Evolutionary conservation across 2,888 invertebrate genomes (phyloP).

Genomic region (Cenopis cana): DNA sequence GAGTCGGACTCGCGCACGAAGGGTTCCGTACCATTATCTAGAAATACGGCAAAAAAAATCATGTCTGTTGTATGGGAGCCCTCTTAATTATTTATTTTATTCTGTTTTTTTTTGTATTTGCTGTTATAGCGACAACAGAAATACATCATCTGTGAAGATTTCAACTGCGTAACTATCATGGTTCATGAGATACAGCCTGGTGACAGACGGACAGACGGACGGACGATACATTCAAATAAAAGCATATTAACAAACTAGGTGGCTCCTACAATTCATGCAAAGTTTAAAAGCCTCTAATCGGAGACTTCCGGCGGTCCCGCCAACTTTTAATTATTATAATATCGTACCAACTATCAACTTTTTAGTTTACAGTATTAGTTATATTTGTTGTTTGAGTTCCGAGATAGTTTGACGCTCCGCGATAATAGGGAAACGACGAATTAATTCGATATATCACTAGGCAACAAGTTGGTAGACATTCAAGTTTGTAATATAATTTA

Average conservation of each 20-base stretch:
- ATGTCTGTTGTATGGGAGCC: no score
- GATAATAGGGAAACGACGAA: slow-evolving; percentile 11
- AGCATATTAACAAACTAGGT: background rate
- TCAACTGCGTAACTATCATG: no score
- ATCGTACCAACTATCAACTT: no score
- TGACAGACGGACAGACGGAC: no score
- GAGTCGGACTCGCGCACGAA: no score
- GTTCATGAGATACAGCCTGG: no score
- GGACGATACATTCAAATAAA: slow-evolving; percentile 9
- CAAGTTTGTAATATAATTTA: background rate
- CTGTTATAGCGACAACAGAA: no score
- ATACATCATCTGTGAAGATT: no score
- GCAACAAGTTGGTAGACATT: background rate
- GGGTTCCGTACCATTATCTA: no score
- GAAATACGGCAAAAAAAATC: no score
- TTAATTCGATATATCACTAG: slow-evolving; percentile 15
- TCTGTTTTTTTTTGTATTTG: no score
- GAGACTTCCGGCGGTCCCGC: background rate
- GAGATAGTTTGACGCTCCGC: slow-evolving; percentile 12
- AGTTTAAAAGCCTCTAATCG: slow-evolving; percentile 30
- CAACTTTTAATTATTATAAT: slow-evolving; percentile 37
- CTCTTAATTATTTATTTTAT: no score
- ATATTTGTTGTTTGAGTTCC: slow-evolving; percentile 20
- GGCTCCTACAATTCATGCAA: slow-evolving; percentile 10
- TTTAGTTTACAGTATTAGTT: slow-evolving; percentile 28